phyloP scores from a whole-genome alignment of 2,113 vertebrate species.

The Osmerus mordax region DNA sequence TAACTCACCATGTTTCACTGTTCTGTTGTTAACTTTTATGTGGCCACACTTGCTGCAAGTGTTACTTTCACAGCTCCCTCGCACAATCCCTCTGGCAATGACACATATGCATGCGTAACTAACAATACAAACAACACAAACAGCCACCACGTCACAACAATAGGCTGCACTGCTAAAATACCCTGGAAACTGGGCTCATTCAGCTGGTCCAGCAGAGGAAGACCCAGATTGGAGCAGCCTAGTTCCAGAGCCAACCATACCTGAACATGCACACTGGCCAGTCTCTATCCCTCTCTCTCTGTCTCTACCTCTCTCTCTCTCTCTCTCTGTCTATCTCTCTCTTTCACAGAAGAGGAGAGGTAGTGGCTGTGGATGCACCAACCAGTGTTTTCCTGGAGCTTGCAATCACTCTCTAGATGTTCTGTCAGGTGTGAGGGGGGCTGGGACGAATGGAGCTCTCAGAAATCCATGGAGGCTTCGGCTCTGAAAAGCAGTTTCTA shows the following conservation, averaged over 20 bases:
- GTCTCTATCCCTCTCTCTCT: too few species aligned
- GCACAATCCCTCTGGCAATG: conserved; percentile 2
- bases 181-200: conserved; percentile 20
- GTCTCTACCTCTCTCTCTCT: too few species aligned
- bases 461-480: conserved; percentile 30
- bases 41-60: neutral
- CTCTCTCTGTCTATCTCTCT: too few species aligned
- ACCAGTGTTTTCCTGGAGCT: conserved; percentile 25
- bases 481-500: neutral
- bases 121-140: neutral
- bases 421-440: neutral
- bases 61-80: conserved; percentile 8
- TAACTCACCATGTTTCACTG: conserved; percentile 40
- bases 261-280: too few species aligned
- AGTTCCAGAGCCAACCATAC: too few species aligned
- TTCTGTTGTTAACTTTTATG: conserved; percentile 2
- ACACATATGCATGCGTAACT: neutral
- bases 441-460: conserved; percentile 16
- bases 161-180: conserved; percentile 18
- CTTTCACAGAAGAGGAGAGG: too few species aligned
- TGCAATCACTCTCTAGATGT: conserved; percentile 32
- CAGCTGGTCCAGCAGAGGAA: conserved; percentile 11
- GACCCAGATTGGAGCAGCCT: neutral
- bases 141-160: conserved; percentile 2
- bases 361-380: too few species aligned